Percentiles rank a stretch among this genome's conserved stretches.
Evolutionary conservation across 2,797 vertebrate species (phyloP).

Genomic region (Nyctibius grandis): DNA sequence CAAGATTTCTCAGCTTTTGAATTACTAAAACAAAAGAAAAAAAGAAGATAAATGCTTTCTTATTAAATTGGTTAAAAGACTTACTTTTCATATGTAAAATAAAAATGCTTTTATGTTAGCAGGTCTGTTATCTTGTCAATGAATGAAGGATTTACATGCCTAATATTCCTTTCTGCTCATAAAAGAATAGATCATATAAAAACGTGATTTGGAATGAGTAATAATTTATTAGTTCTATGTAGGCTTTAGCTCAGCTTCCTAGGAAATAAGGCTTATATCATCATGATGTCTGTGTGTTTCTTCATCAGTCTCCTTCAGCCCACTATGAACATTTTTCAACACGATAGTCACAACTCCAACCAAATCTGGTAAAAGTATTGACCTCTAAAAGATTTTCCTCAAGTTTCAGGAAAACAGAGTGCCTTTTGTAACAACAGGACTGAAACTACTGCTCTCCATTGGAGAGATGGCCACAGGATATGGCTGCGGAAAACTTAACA

Average conservation of each 20-base stretch:
- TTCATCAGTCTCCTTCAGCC: not conserved
- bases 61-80: not conserved
- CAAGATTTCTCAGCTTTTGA: constrained; percentile 10
- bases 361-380: not conserved
- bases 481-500: not conserved
- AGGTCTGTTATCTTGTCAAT: constrained; percentile 45
- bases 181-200: constrained; percentile 21
- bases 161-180: constrained; percentile 18
- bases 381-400: not conserved
- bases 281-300: not conserved
- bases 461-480: not conserved
- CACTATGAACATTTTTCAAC: not conserved
- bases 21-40: constrained; percentile 21
- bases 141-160: constrained; percentile 15
- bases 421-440: not conserved
- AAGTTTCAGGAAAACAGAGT: not conserved
- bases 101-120: constrained; percentile 38
- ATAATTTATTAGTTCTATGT: not conserved
- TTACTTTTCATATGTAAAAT: constrained; percentile 56
- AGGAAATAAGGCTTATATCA: not conserved
- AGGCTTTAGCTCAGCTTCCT: constrained; percentile 7
- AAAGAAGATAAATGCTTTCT: not conserved
- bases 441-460: not conserved
- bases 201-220: constrained; percentile 16
- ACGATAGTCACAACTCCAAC: not conserved